Base-by-base conservation (phyloP, 1,140 invertebrate species). In the Elymnias hypermnestra region DNA sequence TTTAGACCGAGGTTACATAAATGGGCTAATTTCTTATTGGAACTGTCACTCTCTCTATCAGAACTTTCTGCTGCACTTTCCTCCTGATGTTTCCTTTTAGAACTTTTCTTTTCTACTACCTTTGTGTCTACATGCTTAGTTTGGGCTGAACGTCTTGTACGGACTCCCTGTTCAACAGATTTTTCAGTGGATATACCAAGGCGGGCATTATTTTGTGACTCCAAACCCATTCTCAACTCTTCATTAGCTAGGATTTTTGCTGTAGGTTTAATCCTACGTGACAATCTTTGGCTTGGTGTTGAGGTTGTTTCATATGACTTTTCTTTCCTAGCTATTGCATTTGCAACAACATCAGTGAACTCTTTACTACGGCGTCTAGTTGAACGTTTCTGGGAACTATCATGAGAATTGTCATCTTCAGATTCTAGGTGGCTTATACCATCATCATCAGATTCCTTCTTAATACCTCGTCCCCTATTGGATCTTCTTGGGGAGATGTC, bases 301-400 rank as follows among this genome's bases (percentile, higher is more conserved):
- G 51, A 40, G n/a, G n/a, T n/a, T 13, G 73, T 53, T 53, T 87
- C 83, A 61, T 86, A 89, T 4, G 78, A 84, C 44, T 89, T 89
- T 51, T 89, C 87, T 54, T 89, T 89, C 10, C 89, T 75, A 2
- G 88, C 88, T 48, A 89, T 89, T 2, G 88, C 88, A 67, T 86
- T 89, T 33, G 89, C 86, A 29, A 89, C 54, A 1, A 89, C 77
- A 43, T 89, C 88, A 7, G 68, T 71, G 10, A 59, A 76, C 29
- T 89, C 87, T 55, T 86, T 89, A 26, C 75, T 87, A 7, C 82
- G 70, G 2, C 86, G 69, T 19, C 88, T 63, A 0, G 86, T 78
- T 0, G 87, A 87, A 8, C 88, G 61, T 64, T 89, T 89, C 1
- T 81, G 47, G 3, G 63, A 48, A 8, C 62, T 66, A n/a, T 78